Percentiles rank a stretch among this genome's conserved stretches.
These are phyloP conservation scores for Benitochromis conjunctus DNA, from an alignment of 2,113 vertebrate species.

Conservation along the genomic window DNA sequence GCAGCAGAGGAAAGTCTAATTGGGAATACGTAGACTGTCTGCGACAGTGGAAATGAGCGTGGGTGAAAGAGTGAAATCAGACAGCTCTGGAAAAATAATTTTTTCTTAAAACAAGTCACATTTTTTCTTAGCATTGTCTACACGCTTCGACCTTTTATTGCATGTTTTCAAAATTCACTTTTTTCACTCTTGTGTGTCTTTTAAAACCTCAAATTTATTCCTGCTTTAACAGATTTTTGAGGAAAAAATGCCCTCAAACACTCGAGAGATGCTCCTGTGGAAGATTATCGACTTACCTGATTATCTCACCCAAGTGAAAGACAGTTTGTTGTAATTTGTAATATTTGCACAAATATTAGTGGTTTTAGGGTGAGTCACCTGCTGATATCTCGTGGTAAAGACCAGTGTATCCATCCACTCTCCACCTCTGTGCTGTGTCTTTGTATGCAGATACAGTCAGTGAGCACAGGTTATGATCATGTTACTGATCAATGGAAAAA, in stretches of 20 bases:
- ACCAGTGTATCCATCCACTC: neutral
- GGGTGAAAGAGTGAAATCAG: neutral
- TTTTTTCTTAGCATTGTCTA: neutral
- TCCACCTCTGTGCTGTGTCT: neutral
- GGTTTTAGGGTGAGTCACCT: neutral
- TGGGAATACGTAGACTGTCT: neutral
- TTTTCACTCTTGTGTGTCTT: neutral
- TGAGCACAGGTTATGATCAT: neutral
- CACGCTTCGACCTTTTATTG: neutral
- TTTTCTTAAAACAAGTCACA: neutral
- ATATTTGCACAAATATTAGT: neutral
- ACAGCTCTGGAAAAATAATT: neutral
- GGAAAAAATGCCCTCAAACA: neutral
- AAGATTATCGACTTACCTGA: neutral
- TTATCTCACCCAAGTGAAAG: neutral
- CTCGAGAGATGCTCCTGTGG: neutral
- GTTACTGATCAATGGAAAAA: neutral
- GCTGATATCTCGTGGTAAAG: neutral
- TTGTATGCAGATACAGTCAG: neutral
- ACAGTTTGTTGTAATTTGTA: neutral
- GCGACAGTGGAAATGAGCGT: neutral
- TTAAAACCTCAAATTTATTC: neutral
- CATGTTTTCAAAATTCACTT: neutral
- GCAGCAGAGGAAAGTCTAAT: slow-evolving; percentile 9
- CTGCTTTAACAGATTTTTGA: neutral